Base-by-base conservation (phyloP, 2,888 invertebrate species). In the Morpho helenor region DNA sequence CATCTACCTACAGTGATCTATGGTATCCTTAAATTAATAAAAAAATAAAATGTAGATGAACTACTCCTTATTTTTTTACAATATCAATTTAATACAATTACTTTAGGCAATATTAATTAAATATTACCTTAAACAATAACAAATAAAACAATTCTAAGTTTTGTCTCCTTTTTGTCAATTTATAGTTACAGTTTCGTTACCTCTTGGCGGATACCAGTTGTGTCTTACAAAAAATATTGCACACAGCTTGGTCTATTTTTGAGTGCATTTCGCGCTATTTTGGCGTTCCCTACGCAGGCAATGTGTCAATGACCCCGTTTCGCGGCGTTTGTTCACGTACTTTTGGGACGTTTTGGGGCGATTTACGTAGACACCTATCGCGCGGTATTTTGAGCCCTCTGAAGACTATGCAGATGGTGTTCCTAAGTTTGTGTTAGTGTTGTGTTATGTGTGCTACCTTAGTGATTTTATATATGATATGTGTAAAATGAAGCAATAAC, bases 221-320 rank as follows among this genome's bases (percentile, higher is more conserved):
- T 63, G 68, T 64, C 74, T 74, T 73, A 89, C 84, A 89, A 89
- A 89, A 90, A 89, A 90, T 89, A 88, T 88, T 88, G 89, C 89
- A 88, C 85, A 85, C 81, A 83, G 79, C 80, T 80, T 85, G 83
- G 70, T 89, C 89, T 90, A 90, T 90, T 90, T 90, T 87, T 87
- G 82, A 86, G 82, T 89, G 87, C 87, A 90, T 90, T 90, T 90
- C 80, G 89, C 89, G 90, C 88, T 90, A 90, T 90, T 89, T 90
- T 90, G 87, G 87, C 89, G 90, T 90, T 89, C 89, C 89, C 89
- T 88, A 82, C 82, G 76, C 80, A 76, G 72, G 76, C 79, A 79
- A 74, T 80, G 79, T 87, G 90, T 89, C 90, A 89, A 87, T 89
- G 90, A 90, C 89, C 90, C 79, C 84, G 87, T 81, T 87, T 84